Percentiles rank a stretch among this genome's conserved stretches.
These are phyloP conservation scores for Campylomormyrus numenius DNA, from an alignment of 2,113 vertebrate species.

Conservation along the genomic window DNA sequence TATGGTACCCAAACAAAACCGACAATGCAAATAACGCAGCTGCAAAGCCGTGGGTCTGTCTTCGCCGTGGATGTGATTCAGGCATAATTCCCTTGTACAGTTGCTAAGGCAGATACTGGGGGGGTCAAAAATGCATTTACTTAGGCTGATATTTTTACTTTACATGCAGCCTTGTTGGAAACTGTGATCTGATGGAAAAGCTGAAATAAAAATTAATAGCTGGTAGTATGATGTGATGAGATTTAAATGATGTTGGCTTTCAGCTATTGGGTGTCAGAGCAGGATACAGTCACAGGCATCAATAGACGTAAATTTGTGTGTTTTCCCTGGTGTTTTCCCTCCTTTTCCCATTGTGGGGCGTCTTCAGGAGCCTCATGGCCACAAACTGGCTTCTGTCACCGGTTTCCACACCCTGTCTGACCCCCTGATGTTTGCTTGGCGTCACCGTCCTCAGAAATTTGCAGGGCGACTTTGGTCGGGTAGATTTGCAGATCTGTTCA, in stretches of 20 bases:
- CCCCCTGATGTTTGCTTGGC: neutral
- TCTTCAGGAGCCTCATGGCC: neutral
- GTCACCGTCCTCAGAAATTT: neutral
- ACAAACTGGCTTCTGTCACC: neutral
- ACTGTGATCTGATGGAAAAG: neutral
- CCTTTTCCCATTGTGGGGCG: neutral
- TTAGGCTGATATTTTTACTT: neutral
- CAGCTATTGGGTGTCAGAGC: neutral
- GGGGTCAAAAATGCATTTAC: neutral
- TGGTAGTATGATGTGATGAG: neutral
- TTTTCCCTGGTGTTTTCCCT: neutral
- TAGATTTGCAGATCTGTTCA: neutral
- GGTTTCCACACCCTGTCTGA: neutral
- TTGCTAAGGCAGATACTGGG: neutral
- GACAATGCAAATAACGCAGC: neutral
- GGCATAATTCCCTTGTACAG: constrained; percentile 61
- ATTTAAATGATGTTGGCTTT: neutral
- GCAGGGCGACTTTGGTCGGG: neutral
- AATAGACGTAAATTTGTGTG: neutral
- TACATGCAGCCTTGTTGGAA: neutral
- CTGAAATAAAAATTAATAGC: neutral
- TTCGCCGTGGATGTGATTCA: constrained; percentile 47
- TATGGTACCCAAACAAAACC: constrained; percentile 7
- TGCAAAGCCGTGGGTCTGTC: constrained; percentile 29
- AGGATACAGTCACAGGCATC: neutral